Evolutionary conservation across 2,888 invertebrate genomes (phyloP), one percentile per base, ranked within the genome.

Genomic region (Cheilosia vernalis): DNA sequence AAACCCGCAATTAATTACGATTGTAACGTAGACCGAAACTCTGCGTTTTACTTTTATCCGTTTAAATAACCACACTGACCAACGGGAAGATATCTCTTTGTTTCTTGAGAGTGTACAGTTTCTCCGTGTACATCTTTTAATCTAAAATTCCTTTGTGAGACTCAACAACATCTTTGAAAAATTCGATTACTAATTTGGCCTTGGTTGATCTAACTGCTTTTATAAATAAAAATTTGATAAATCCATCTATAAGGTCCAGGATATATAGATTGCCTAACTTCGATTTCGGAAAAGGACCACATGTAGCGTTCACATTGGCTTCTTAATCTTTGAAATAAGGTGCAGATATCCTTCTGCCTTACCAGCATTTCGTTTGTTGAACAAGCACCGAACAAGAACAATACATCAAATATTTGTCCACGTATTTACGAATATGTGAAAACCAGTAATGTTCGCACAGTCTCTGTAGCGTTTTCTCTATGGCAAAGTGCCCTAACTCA

Each of bases 231-330:
- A 88, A 91, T 78, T 91, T 91, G 0, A 90, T 91, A 49, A 92
- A 91, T 0, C 84, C 90, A 66, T 92, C 91, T 0, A 92, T 88
- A 4, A 89, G 66, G 0, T 88, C 89, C 5, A 92, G 67, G 7
- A 92, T 58, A 37, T 91, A 87, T 4, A 80, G 78, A 64, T 92
- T 91, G 15, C 89, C 88, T 0, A 58, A 81, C 15, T 78, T 88
- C 53, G 88, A 90, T 21, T 86, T 89, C 3, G 88, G 88, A 80
- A 92, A 92, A 1, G 91, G 92, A 1, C 92, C 0, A 92, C 66
- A 78, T 92, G 91, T 15, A 92, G 30, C 0, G 90, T 91, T 51
- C 91, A 89, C 55, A 93, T 90, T 0, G 92, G 92, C 9, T 88
- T 87, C 0, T 87, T 66, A 6, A 88, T 83, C 67, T 92, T 92